These are phyloP conservation scores for Pyrocoelia pectoralis DNA, from an alignment of 2,888 invertebrate genomes.

Conservation along the genomic window DNA sequence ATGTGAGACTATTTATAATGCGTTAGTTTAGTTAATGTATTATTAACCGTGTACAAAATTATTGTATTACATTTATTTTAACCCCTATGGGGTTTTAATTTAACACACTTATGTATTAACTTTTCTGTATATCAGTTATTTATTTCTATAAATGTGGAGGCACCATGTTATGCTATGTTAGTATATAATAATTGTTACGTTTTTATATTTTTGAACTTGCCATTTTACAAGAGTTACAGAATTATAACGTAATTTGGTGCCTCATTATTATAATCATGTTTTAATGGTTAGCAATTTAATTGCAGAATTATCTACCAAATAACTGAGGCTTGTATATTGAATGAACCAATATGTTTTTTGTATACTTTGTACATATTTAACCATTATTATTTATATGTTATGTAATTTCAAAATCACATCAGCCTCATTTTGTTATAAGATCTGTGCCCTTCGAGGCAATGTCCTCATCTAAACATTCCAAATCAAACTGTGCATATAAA, in stretches of 20 bases:
- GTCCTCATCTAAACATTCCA: slow-evolving; percentile 58
- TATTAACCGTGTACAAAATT: slow-evolving; percentile 50
- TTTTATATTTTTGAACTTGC: slow-evolving; percentile 37
- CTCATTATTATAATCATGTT: slow-evolving; percentile 53
- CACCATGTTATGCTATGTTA: slow-evolving; percentile 34
- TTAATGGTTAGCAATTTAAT: slow-evolving; percentile 55
- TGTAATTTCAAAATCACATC: slow-evolving; percentile 40
- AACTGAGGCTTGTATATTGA: slow-evolving; percentile 51
- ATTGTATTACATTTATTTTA: slow-evolving; percentile 52
- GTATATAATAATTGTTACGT: slow-evolving; percentile 26
- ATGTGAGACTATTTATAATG: slow-evolving; percentile 34
- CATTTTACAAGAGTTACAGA: slow-evolving; percentile 22
- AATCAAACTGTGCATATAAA: slow-evolving; percentile 54
- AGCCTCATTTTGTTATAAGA: slow-evolving; percentile 55
- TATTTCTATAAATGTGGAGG: slow-evolving; percentile 51
- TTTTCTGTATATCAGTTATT: slow-evolving; percentile 57
- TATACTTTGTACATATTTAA: slow-evolving; percentile 46
- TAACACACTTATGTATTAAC: slow-evolving; percentile 49
- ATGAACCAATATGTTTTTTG: slow-evolving; percentile 37
- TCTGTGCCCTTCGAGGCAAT: slow-evolving; percentile 54
- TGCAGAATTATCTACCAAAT: slow-evolving; percentile 54
- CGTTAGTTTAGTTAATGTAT: slow-evolving; percentile 46
- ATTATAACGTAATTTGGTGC: slow-evolving; percentile 43
- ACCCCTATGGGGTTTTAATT: slow-evolving; percentile 55
- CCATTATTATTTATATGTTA: slow-evolving; percentile 48